Evolutionary conservation across 2,797 vertebrate species (phyloP), one percentile per base, ranked within the genome.

Genomic region (Borostomias antarcticus): DNA sequence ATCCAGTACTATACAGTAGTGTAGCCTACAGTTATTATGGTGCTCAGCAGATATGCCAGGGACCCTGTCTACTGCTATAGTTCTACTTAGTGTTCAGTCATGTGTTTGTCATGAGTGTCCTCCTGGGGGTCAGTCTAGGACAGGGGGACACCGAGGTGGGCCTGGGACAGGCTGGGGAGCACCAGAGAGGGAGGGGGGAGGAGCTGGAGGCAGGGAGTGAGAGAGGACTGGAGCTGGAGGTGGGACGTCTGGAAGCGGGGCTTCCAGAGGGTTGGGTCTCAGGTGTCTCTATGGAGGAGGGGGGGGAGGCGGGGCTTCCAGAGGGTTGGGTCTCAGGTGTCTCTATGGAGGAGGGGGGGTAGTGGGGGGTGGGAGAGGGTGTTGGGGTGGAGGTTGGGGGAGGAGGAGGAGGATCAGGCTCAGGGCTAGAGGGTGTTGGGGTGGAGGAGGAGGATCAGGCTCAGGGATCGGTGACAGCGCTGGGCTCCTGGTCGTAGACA

Each of bases 401-500:
- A n/a, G n/a, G n/a, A n/a, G n/a, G n/a, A n/a, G n/a, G n/a, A n/a
- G n/a, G n/a, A n/a, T n/a, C n/a, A 9, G 45, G 45, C 45, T 48
- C 11, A 5, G 45, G 45, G 45, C 17, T 48, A 21, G 45, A 48
- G 21, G 48, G 79, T 79, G 84, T 62, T 66, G 73, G 30, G 76
- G 57, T 57, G 71, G 75, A 78, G 73, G 73, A 79, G 80, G 40
- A 45, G 15, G 40, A 7, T 37, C 35, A 1, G 78, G 85, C 82
- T 93, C 89, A 98, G 67, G 94, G 95, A 88, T 96, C 93, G 73
- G 92, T 91, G 82, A 95, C 95, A 0, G 89, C 89, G 75, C 94
- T 95, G 0, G 94, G 92, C 77, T 97, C 95, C 92, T 95, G 95
- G 66, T 99, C 96, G 0, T 99, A 99, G 91, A 99, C 92, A 92